Conservation (phyloP, 2,888 invertebrate species). For the Idaea biselata region DNA sequence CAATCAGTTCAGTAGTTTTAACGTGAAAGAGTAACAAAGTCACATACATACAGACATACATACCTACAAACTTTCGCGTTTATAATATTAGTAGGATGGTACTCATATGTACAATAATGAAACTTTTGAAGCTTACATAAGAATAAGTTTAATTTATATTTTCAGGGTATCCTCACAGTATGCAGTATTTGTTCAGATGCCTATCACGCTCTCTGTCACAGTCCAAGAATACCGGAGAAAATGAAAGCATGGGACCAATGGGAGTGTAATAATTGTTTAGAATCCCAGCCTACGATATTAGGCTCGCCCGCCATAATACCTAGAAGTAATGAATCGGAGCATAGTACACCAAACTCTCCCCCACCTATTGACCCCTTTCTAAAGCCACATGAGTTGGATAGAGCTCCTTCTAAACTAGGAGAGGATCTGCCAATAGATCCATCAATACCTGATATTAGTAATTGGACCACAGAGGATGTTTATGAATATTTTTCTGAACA, state of each 20-base stretch:
- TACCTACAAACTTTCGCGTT: too few species aligned
- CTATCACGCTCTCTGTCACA: slow-evolving; percentile 91
- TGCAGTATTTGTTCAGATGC: slow-evolving; percentile 92
- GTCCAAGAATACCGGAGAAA: slow-evolving; percentile 83
- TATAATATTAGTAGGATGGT: too few species aligned
- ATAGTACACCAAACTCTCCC: slow-evolving; percentile 45
- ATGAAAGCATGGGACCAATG: slow-evolving; percentile 83
- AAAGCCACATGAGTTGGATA: slow-evolving; percentile 71
- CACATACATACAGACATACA: too few species aligned
- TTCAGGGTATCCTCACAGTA: slow-evolving; percentile 86
- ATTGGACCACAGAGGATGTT: slow-evolving; percentile 92
- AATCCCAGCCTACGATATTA: slow-evolving; percentile 59
- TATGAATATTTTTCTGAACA: slow-evolving; percentile 88
- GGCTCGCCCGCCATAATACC: slow-evolving; percentile 62
- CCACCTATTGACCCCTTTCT: slow-evolving; percentile 62
- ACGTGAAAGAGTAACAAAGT: too few species aligned
- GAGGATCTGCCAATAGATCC: slow-evolving; percentile 80
- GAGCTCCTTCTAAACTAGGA: slow-evolving; percentile 59
- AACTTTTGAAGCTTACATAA: not conserved
- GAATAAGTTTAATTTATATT: slow-evolving; percentile 32
- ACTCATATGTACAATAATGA: too few species aligned
- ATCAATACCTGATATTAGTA: slow-evolving; percentile 87
- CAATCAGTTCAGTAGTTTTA: too few species aligned
- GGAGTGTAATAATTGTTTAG: slow-evolving; percentile 86
- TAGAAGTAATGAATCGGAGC: slow-evolving; percentile 51